A percentile compares a stretch with the other conserved stretches of the same genome.
Evolutionary conservation across 1,140 invertebrate species (phyloP).

Genomic region (Brachionus paranguensis): DNA sequence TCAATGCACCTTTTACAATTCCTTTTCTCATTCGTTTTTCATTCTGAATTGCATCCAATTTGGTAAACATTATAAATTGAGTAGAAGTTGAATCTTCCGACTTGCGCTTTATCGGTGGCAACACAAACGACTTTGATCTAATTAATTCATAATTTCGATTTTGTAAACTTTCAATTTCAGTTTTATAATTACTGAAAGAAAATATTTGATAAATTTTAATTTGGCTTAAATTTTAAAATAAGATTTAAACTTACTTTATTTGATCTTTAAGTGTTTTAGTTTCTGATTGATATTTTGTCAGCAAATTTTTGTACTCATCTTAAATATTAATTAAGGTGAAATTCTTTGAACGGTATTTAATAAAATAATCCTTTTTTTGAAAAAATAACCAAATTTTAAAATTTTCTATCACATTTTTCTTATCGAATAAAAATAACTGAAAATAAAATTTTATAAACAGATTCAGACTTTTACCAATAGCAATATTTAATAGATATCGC

Average conservation of each 20-base stretch:
- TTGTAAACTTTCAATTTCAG: constrained; percentile 46
- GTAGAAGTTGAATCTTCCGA: constrained; percentile 42
- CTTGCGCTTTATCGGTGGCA: neutral
- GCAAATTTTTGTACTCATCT: neutral
- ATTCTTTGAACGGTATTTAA: too few relatives aligned
- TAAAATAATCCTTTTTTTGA: too few relatives aligned
- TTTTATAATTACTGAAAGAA: constrained; percentile 48
- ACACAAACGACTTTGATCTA: neutral
- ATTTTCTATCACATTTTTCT: neutral
- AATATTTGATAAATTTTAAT: neutral
- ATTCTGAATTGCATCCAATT: constrained; percentile 53
- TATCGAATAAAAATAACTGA: too few relatives aligned
- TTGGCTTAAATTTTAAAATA: neutral
- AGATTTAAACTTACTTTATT: neutral
- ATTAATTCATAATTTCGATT: neutral
- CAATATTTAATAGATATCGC: neutral
- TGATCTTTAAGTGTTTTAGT: neutral
- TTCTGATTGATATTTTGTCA: neutral
- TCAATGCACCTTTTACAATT: constrained; percentile 44
- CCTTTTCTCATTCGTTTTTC: constrained; percentile 53
- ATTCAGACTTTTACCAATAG: neutral
- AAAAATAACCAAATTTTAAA: neutral
- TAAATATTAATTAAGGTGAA: neutral
- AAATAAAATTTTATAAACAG: too few relatives aligned
- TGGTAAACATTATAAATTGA: constrained; percentile 51